Base-by-base conservation (phyloP, 2,888 invertebrate species). In the Dynastes maya region DNA sequence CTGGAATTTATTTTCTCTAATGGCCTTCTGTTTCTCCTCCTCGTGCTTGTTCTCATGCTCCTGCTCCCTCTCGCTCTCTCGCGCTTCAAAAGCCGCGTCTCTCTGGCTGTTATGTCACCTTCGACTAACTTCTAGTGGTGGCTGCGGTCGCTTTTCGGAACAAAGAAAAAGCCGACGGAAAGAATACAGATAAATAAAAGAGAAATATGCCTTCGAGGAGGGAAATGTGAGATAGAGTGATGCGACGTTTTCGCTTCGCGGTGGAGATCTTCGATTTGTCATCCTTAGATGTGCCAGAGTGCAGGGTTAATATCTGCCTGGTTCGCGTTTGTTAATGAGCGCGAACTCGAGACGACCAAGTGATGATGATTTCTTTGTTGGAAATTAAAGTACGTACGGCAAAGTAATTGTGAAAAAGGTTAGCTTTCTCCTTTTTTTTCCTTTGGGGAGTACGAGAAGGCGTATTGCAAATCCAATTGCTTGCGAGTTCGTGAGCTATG, bases 1-100 rank as follows among this genome's bases (percentile, higher is more conserved):
- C 55, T 16, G 22, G 55, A 58, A 58, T 58, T 58, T 58, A 58
- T 58, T 58, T 58, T 58, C 55, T 8, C 55, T 58, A 58, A 58
- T 58, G 55, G 55, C 55, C 55, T 58, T 22, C 45, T 45, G 45
- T 45, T 45, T 11, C 45, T 45, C 45, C 45, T 8, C 55, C 55
- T 16, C 53, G n/a, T 16, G 53, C 53, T 53, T 2, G n/a, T 53
- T 8, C 11, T 11, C 45, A 53, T 53, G 13, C 53, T 53, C 53
- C 55, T 45, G 11, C 8, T 58, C 55, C 55, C 8, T 3, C 53
- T 16, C 55, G 6, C 22, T 58, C 22, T 58, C 55, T 5, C 55
- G 22, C 55, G 8, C 22, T 22, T 22, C 55, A 55, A 55, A 16
- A 53, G 3, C 40, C 45, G 45, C 2, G 2, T 8, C 45, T 9